Percentiles rank a stretch among this genome's conserved stretches.
Evolutionary conservation across 2,888 invertebrate genomes (phyloP).

Genomic region (Drosophila austrosaltans): DNA sequence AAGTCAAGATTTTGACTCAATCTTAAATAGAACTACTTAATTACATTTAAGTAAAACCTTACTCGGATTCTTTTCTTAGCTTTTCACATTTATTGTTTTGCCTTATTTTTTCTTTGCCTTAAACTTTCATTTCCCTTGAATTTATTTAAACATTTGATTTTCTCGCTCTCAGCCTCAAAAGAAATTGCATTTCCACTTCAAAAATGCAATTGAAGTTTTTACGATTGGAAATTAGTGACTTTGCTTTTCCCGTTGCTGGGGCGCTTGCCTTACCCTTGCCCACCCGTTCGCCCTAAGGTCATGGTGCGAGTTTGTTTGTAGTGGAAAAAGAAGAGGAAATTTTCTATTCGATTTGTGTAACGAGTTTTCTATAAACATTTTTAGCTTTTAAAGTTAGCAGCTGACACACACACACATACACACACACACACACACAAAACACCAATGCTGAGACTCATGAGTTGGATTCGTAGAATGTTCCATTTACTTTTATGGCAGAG

Average conservation of each 20-base stretch:
- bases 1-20: too few species aligned
- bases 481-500: constrained; percentile 71
- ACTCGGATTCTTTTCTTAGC: background rate
- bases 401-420: constrained; percentile 45
- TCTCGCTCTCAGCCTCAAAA: background rate
- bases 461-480: constrained; percentile 53
- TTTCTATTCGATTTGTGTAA: constrained; percentile 78
- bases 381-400: constrained; percentile 69
- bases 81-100: background rate
- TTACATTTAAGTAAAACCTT: too few species aligned
- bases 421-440: constrained; percentile 18
- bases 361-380: constrained; percentile 79
- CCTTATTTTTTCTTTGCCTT: background rate
- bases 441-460: constrained; percentile 5
- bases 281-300: constrained; percentile 6
- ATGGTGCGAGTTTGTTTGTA: constrained; percentile 13
- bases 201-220: constrained; percentile 48
- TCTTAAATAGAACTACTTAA: too few species aligned
- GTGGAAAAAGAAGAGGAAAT: constrained; percentile 37
- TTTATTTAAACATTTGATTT: too few species aligned
- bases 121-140: constrained; percentile 8
- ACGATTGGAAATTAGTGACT: constrained; percentile 51
- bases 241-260: constrained; percentile 8
- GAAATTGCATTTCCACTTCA: constrained; percentile 22
- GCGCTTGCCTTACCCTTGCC: background rate